Conservation (phyloP, 2,888 invertebrate genomes). For the Smittia sp. region DNA sequence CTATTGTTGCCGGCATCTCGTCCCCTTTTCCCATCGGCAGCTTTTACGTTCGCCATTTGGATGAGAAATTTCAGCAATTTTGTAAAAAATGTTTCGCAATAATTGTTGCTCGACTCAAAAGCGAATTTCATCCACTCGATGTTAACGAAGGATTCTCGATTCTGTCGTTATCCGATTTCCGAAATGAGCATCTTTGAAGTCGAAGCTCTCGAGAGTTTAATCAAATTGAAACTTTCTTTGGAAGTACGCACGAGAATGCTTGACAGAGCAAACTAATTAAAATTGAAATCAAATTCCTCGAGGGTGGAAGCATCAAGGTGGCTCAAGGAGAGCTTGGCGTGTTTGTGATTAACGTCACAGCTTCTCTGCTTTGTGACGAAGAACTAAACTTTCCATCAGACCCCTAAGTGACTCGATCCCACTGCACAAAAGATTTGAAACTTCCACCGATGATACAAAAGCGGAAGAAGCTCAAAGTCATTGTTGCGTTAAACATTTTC, state of each 20-base stretch:
- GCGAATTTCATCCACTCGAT: not conserved
- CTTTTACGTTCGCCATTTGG: constrained; percentile 1
- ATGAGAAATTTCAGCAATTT: not conserved
- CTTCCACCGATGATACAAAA: not conserved
- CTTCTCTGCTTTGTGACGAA: not conserved
- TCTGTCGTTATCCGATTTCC: not conserved
- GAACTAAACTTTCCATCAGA: too few relatives aligned
- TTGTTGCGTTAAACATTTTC: not conserved
- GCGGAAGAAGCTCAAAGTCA: not conserved
- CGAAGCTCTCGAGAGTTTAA: constrained; percentile 27
- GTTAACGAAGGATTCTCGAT: not conserved
- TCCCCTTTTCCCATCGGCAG: not conserved
- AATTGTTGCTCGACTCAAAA: not conserved
- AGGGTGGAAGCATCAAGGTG: not conserved
- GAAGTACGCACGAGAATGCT: constrained; percentile 15
- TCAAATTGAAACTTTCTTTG: constrained; percentile 36
- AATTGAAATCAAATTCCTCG: constrained; percentile 22
- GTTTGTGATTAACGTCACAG: not conserved
- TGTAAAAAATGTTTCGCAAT: not conserved
- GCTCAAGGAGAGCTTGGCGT: not conserved
- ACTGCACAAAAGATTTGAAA: not conserved
- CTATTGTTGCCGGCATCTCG: constrained; percentile 25
- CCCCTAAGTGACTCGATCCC: not conserved
- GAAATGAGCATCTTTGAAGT: constrained; percentile 20
- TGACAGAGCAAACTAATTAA: constrained; percentile 38